Conservation (phyloP, 2,888 invertebrate species). For the Unio delphinus region DNA sequence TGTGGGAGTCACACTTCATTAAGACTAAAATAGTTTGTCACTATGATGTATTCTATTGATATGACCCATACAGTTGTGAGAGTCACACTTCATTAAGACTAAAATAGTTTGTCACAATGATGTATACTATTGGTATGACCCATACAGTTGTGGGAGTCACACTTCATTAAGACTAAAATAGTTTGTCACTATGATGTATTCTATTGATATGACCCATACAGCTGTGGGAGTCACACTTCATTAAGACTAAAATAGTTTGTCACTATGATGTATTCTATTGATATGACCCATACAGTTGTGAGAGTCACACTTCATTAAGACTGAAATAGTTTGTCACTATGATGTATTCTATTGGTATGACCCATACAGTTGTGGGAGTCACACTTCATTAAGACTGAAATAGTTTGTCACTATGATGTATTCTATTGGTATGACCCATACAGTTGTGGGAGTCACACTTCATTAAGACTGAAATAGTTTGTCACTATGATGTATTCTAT, state of each 20-base stretch:
- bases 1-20: too few relatives aligned
- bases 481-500: not conserved
- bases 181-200: too few relatives aligned
- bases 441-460: not conserved
- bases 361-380: not conserved
- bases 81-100: too few relatives aligned
- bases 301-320: not conserved
- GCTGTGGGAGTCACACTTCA: too few relatives aligned
- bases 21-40: too few relatives aligned
- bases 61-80: too few relatives aligned
- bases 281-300: conserved; percentile 1
- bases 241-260: not conserved
- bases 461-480: not conserved
- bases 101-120: too few relatives aligned
- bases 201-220: too few relatives aligned
- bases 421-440: not conserved
- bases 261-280: not conserved
- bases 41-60: too few relatives aligned
- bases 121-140: too few relatives aligned
- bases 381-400: not conserved
- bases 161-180: too few relatives aligned
- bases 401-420: not conserved
- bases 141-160: too few relatives aligned
- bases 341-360: not conserved
- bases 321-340: not conserved